A percentile compares a stretch with the other conserved stretches of the same genome.
Evolutionary conservation across 2,797 vertebrate genomes (phyloP).

Genomic region (Gymnocypris eckloni): DNA sequence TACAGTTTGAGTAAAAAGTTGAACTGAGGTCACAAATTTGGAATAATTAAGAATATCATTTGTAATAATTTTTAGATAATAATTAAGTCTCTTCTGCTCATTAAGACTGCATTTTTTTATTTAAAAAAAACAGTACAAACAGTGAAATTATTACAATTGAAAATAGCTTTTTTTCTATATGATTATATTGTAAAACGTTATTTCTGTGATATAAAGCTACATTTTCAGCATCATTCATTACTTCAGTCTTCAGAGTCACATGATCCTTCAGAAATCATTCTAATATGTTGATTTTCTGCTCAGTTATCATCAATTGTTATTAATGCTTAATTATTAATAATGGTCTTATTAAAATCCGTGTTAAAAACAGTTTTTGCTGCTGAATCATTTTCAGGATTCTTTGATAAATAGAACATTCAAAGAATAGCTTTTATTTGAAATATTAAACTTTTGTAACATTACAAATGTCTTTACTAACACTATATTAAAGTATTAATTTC

Average conservation of each 20-base stretch:
- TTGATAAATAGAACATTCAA: background rate
- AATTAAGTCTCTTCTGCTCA: background rate
- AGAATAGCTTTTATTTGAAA: background rate
- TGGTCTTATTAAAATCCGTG: background rate
- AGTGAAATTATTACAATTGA: background rate
- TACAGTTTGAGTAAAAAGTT: background rate
- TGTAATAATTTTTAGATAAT: too few species aligned
- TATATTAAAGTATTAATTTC: background rate
- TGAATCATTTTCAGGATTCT: background rate
- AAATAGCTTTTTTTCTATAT: background rate
- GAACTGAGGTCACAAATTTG: too few species aligned
- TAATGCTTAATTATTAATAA: background rate
- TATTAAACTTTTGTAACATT: background rate
- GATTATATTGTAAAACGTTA: background rate
- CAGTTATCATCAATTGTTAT: background rate
- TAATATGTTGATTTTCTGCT: background rate
- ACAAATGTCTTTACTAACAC: background rate
- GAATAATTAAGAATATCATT: background rate
- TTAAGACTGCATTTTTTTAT: background rate
- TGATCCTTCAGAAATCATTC: background rate
- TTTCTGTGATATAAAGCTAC: background rate
- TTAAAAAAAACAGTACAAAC: background rate
- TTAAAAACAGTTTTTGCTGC: background rate
- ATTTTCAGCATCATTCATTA: background rate
- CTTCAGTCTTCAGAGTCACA: background rate